Evolutionary conservation across 2,888 invertebrate species (phyloP).

Genomic region (Ophion ellenae): DNA sequence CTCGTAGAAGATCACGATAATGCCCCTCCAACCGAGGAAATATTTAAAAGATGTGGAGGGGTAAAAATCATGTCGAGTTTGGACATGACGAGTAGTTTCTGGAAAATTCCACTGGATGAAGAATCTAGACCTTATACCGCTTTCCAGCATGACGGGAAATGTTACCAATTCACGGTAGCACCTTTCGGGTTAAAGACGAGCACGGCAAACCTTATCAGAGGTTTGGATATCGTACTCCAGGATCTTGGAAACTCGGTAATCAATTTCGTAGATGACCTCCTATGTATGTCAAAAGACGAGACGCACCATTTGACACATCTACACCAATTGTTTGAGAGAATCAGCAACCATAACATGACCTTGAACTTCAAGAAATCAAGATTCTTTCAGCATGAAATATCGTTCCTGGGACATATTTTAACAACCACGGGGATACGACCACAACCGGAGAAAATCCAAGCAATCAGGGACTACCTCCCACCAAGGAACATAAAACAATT

Average conservation of each 20-base stretch:
- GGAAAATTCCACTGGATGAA: background rate
- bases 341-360: too few species aligned
- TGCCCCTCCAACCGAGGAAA: background rate
- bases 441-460: background rate
- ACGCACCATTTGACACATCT: too few species aligned
- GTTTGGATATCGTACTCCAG: too few species aligned
- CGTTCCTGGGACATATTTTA: too few species aligned
- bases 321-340: too few species aligned
- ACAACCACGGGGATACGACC: background rate
- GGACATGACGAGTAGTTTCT: conserved; percentile 22
- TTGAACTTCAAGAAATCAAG: too few species aligned
- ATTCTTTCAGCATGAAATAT: too few species aligned
- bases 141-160: background rate
- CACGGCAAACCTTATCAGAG: background rate
- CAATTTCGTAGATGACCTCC: conserved; percentile 7
- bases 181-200: conserved; percentile 23
- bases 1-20: background rate
- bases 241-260: background rate
- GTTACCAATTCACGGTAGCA: conserved; percentile 17
- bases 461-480: too few species aligned
- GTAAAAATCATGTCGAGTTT: background rate
- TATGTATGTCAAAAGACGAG: conserved; percentile 9
- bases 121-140: conserved; percentile 33
- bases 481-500: too few species aligned
- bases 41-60: conserved; percentile 5